Evolutionary conservation across 1,140 invertebrate genomes (phyloP).

Genomic region (Drosophila bipectinata): DNA sequence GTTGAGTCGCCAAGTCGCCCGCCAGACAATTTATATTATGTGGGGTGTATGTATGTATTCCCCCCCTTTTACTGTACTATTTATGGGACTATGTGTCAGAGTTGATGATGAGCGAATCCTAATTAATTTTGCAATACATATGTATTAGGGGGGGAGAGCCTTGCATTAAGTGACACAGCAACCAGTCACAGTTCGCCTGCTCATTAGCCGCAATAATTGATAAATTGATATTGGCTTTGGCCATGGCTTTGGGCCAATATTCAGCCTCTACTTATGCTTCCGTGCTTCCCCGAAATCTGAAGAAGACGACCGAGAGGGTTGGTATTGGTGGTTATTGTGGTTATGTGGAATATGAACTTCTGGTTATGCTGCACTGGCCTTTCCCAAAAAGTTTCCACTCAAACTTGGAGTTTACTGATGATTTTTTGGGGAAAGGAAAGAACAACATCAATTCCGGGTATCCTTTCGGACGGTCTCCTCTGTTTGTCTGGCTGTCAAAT

Average conservation of each 20-base stretch:
- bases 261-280: not conserved
- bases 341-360: slow-evolving; percentile 28
- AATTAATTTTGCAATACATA: slow-evolving; percentile 72
- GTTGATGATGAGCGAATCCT: slow-evolving; percentile 75
- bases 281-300: not conserved
- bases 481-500: slow-evolving; percentile 78
- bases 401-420: slow-evolving; percentile 51
- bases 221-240: slow-evolving; percentile 76
- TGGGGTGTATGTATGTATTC: slow-evolving; percentile 2
- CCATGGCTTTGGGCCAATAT: slow-evolving; percentile 21
- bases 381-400: slow-evolving; percentile 52
- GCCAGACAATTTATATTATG: slow-evolving; percentile 18
- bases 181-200: slow-evolving; percentile 65
- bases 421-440: slow-evolving; percentile 43
- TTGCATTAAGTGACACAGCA: slow-evolving; percentile 76
- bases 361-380: slow-evolving; percentile 25
- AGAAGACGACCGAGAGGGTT: slow-evolving; percentile 1
- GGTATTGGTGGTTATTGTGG: not conserved
- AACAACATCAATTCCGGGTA: slow-evolving; percentile 57
- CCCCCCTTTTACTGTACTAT: slow-evolving; percentile 7
- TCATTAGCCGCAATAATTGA: slow-evolving; percentile 80
- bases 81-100: slow-evolving; percentile 49
- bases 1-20: slow-evolving; percentile 24
- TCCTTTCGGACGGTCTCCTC: slow-evolving; percentile 17
- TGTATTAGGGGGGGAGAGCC: slow-evolving; percentile 18